A percentile compares a stretch with the other conserved stretches of the same genome.
These are phyloP conservation scores for Epistrophella euchroma DNA, from an alignment of 2,888 invertebrate genomes.

Conservation along the genomic window DNA sequence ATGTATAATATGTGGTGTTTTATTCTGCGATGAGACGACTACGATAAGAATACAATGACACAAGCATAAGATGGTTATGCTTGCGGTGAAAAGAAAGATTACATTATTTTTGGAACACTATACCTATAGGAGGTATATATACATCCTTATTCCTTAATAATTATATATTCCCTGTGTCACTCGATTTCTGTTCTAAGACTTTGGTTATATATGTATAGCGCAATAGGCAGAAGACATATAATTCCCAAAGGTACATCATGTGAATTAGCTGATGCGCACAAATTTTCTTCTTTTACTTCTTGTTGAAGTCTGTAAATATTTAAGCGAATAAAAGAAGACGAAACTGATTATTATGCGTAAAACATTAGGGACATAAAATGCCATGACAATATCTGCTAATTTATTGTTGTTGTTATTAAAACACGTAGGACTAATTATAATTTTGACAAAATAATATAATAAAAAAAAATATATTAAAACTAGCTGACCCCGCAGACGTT, in stretches of 20 bases:
- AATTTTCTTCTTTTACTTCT: neutral
- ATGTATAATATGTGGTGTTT: neutral
- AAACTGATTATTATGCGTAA: slow-evolving; percentile 13
- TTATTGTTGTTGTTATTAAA: too few relatives aligned
- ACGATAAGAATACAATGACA: slow-evolving; percentile 2
- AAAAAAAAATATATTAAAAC: too few relatives aligned
- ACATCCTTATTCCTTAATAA: neutral
- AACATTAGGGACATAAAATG: slow-evolving; percentile 3
- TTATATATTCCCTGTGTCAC: slow-evolving; percentile 18
- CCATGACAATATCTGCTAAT: slow-evolving; percentile 1
- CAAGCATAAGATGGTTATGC: slow-evolving; percentile 3
- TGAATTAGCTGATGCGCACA: slow-evolving; percentile 2
- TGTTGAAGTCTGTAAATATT: neutral
- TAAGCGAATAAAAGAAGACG: neutral
- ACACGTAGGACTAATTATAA: too few relatives aligned
- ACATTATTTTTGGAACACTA: slow-evolving; percentile 7
- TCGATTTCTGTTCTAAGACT: neutral
- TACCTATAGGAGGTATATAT: too few relatives aligned
- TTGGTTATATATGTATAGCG: neutral
- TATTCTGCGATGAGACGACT: neutral
- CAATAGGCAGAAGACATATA: neutral
- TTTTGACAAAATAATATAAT: too few relatives aligned
- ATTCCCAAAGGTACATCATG: slow-evolving; percentile 14
- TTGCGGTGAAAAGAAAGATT: slow-evolving; percentile 14
- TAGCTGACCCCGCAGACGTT: too few relatives aligned